Percentiles rank a stretch among this genome's conserved stretches.
phyloP scores from a whole-genome alignment of 1,140 invertebrate genomes.

The Bathynomus jamesi region DNA sequence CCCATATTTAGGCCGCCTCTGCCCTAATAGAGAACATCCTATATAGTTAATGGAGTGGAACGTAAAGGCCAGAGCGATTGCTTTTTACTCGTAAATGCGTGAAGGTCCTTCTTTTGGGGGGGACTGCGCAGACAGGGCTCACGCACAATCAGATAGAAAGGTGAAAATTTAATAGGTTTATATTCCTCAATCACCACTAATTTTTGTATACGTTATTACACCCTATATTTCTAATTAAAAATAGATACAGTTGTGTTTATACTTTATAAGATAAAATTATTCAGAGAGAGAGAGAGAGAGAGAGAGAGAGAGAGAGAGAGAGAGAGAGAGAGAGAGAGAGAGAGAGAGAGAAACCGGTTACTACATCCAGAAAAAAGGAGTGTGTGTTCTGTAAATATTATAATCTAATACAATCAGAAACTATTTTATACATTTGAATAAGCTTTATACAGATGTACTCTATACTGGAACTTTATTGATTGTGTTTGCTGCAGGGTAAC shows the following conservation, averaged over 20 bases:
- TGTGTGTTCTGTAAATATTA: no score
- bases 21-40: background rate
- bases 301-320: no score
- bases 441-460: background rate
- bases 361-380: no score
- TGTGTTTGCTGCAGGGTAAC: background rate
- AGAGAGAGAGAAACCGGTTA: no score
- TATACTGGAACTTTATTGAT: background rate
- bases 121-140: background rate
- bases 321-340: no score
- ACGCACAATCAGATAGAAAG: background rate
- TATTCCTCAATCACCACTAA: background rate
- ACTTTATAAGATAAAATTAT: no score
- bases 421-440: background rate
- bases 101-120: background rate
- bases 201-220: background rate
- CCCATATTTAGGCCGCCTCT: background rate
- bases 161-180: background rate
- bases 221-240: background rate
- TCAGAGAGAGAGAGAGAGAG: no score
- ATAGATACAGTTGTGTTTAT: background rate
- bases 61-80: no score
- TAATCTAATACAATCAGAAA: no score
- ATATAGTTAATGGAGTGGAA: background rate
- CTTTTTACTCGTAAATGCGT: no score